Conservation (phyloP, 2,888 invertebrate species). For the Epinotia ramella region DNA sequence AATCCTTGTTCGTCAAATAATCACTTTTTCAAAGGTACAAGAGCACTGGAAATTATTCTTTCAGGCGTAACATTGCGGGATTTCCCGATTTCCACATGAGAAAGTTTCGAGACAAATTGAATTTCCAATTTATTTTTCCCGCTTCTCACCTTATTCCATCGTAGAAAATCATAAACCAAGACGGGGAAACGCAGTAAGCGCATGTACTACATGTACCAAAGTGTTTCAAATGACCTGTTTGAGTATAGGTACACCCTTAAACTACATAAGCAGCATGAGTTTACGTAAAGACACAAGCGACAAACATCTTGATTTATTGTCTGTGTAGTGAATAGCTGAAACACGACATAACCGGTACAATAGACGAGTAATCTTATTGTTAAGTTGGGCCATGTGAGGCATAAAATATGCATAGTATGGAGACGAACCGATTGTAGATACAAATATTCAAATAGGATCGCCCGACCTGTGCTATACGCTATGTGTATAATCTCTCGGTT, state of each 20-base stretch:
- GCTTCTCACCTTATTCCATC: slow-evolving; percentile 7
- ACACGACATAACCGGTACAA: slow-evolving; percentile 23
- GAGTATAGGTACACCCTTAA: not conserved
- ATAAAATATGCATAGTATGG: slow-evolving; percentile 42
- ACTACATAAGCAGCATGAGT: not conserved
- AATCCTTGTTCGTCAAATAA: slow-evolving; percentile 24
- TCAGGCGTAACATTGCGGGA: slow-evolving; percentile 46
- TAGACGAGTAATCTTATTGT: slow-evolving; percentile 33
- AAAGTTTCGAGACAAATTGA: slow-evolving; percentile 41
- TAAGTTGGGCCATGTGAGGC: slow-evolving; percentile 25
- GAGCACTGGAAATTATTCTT: slow-evolving; percentile 46
- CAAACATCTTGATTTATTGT: not conserved
- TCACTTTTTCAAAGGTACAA: slow-evolving; percentile 26
- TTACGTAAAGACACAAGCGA: not conserved
- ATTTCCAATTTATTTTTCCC: slow-evolving; percentile 36
- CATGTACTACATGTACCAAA: not conserved
- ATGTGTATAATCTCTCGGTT: slow-evolving; percentile 52
- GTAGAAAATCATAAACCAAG: not conserved
- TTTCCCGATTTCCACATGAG: slow-evolving; percentile 44
- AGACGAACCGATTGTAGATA: slow-evolving; percentile 39
- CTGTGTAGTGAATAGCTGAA: slow-evolving; percentile 4
- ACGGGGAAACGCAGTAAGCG: not conserved
- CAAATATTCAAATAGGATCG: slow-evolving; percentile 47
- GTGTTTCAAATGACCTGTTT: not conserved
- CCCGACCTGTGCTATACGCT: slow-evolving; percentile 47